These are phyloP conservation scores for Brachionichthys hirsutus DNA, from an alignment of 2,113 vertebrate species.

Conservation along the genomic window DNA sequence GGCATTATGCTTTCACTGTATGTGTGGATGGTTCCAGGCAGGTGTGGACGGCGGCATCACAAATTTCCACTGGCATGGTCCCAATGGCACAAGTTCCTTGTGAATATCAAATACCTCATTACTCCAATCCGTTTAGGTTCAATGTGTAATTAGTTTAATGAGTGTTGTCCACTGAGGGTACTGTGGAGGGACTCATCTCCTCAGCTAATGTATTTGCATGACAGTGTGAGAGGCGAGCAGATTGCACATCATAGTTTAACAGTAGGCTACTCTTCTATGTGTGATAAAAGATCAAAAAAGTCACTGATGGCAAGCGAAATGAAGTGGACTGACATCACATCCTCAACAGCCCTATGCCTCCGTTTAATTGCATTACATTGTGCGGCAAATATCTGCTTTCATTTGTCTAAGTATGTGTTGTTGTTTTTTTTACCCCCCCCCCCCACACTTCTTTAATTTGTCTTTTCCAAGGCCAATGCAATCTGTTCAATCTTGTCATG, in stretches of 20 bases:
- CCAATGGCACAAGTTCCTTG: slow-evolving; percentile 63
- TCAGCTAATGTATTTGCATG: slow-evolving; percentile 68
- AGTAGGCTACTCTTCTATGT: slow-evolving; percentile 64
- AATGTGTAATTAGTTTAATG: slow-evolving; percentile 77
- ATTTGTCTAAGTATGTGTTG: slow-evolving; percentile 54
- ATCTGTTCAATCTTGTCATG: slow-evolving; percentile 74
- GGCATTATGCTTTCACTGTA: slow-evolving; percentile 14
- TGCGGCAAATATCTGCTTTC: slow-evolving; percentile 67
- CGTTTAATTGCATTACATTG: slow-evolving; percentile 67
- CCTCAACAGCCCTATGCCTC: slow-evolving; percentile 39
- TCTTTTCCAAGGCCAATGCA: slow-evolving; percentile 62
- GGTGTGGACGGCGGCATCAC: slow-evolving; percentile 52
- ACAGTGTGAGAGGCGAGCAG: slow-evolving; percentile 72
- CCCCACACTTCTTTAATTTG: slow-evolving; percentile 48
- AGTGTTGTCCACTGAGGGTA: slow-evolving; percentile 70
- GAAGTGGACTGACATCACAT: slow-evolving; percentile 39
- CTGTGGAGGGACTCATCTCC: slow-evolving; percentile 61
- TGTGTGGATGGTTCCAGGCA: slow-evolving; percentile 35
- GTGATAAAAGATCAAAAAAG: slow-evolving; percentile 70
- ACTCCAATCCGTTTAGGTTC: slow-evolving; percentile 67
- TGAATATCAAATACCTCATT: slow-evolving; percentile 71
- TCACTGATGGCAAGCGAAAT: slow-evolving; percentile 56
- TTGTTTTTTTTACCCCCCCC: slow-evolving; percentile 3
- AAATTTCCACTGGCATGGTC: slow-evolving; percentile 48
- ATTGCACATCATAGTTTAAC: slow-evolving; percentile 73